A percentile compares a stretch with the other conserved stretches of the same genome.
Evolutionary conservation across 2,797 vertebrate species (phyloP).

Genomic region (Etheostoma perlongum): DNA sequence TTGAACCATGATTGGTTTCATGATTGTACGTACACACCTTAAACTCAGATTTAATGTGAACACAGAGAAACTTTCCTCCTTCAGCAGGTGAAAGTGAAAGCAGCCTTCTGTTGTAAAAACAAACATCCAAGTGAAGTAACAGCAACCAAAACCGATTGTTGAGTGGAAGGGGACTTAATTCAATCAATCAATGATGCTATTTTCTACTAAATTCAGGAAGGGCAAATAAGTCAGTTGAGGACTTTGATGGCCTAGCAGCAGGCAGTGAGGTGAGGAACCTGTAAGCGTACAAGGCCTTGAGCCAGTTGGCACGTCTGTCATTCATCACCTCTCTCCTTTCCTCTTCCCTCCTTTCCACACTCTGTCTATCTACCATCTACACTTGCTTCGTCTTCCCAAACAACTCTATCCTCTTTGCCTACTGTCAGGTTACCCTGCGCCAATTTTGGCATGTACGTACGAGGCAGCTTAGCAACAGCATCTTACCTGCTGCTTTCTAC

Average conservation of each 20-base stretch:
- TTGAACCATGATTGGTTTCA: background rate
- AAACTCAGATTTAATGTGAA: conserved; percentile 5
- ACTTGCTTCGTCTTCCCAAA: conserved; percentile 36
- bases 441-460: conserved; percentile 13
- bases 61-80: background rate
- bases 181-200: background rate
- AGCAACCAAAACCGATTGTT: too few species aligned
- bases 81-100: background rate
- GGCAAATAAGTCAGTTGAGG: background rate
- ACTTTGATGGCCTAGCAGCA: background rate
- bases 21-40: background rate
- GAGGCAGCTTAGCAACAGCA: conserved; percentile 27
- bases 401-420: conserved; percentile 45
- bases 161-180: background rate
- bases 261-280: conserved; percentile 3
- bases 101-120: background rate
- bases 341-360: background rate
- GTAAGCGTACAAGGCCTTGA: conserved; percentile 36
- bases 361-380: background rate
- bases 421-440: conserved; percentile 1
- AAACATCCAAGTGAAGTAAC: too few species aligned
- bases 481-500: conserved; percentile 38
- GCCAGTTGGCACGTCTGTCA: conserved; percentile 36
- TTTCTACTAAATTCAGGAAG: background rate
- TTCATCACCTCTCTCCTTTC: conserved; percentile 13